Percentiles rank a stretch among this genome's conserved stretches.
These are phyloP conservation scores for Meleagris gallopavo DNA, from an alignment of 2,113 vertebrate species.

Conservation along the genomic window DNA sequence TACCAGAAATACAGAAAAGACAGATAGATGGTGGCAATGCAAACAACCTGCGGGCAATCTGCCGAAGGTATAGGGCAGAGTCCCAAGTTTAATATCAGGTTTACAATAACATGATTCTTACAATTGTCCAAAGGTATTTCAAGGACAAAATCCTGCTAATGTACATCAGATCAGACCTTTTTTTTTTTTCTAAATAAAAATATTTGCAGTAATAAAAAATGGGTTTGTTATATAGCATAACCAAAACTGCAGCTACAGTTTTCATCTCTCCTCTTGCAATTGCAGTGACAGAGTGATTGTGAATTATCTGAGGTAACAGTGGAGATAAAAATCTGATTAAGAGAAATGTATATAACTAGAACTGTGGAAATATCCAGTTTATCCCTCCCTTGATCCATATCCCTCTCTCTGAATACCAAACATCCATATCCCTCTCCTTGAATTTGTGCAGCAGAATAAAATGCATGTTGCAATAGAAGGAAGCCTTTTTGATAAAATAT, in stretches of 20 bases:
- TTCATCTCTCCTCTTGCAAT: neutral
- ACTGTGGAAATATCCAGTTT: neutral
- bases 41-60: neutral
- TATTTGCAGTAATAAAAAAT: too few relatives aligned
- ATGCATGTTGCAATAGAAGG: rapidly evolving
- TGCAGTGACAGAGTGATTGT: neutral
- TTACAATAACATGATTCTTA: neutral
- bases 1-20: neutral
- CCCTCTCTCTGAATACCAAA: neutral
- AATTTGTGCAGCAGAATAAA: neutral
- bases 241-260: neutral
- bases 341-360: neutral
- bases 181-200: too few relatives aligned
- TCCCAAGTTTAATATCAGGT: neutral
- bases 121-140: neutral
- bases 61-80: neutral
- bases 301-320: neutral
- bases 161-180: neutral
- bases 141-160: neutral
- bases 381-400: neutral
- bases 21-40: neutral
- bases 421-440: neutral
- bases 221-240: neutral
- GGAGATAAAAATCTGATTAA: neutral
- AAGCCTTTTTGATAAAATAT: neutral